Conservation (phyloP, 2,888 invertebrate genomes). For the Eupeodes luniger region DNA sequence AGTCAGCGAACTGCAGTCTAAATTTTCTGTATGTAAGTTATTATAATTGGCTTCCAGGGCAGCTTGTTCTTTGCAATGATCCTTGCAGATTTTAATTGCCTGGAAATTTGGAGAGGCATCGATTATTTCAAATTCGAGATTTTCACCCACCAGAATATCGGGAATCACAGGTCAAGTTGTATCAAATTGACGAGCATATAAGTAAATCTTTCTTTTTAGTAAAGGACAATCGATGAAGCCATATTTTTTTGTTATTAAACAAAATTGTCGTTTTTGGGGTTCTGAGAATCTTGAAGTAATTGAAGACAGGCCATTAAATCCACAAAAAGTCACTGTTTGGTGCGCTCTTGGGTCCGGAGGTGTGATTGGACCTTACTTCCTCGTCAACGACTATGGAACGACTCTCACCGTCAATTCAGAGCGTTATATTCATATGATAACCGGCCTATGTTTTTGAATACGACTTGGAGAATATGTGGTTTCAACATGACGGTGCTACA, state of each 20-base stretch:
- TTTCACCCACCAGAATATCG: slow-evolving; percentile 1
- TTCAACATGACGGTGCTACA: no score
- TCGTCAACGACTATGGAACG: no score
- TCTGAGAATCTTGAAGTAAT: no score
- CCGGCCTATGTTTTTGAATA: no score
- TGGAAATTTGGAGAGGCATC: neutral
- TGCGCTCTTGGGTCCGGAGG: no score
- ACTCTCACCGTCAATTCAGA: no score
- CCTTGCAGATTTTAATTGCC: neutral
- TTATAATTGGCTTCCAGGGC: neutral
- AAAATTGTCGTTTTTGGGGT: no score
- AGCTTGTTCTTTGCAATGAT: neutral
- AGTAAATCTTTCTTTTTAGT: slow-evolving; percentile 4
- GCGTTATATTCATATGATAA: no score
- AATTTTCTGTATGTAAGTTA: neutral
- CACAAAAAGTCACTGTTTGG: no score
- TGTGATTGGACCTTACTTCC: no score
- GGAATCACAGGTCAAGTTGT: neutral
- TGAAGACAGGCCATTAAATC: no score
- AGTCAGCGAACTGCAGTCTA: slow-evolving; percentile 1
- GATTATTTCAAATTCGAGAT: slow-evolving; percentile 2
- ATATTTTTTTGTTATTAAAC: neutral
- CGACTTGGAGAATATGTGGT: no score
- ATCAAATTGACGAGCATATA: neutral
- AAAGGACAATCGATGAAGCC: neutral